phyloP scores from a whole-genome alignment of 2,888 invertebrate genomes.

The Sarcophaga subvicina region DNA sequence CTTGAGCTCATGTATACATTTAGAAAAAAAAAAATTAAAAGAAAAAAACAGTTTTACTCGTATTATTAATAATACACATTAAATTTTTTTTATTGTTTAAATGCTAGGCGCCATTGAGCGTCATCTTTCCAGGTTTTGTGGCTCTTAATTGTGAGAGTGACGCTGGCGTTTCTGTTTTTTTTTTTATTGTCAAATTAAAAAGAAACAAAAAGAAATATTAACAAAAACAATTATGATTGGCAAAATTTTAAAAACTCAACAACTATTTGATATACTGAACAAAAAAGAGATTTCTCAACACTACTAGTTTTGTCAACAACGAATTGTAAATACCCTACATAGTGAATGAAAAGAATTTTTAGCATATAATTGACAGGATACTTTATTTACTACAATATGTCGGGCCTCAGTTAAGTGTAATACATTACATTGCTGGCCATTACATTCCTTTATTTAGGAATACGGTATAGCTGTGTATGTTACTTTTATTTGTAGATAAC shows the following conservation, averaged over 20 bases:
- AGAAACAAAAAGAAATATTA: not conserved
- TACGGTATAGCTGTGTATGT: too few relatives aligned
- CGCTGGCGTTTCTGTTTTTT: slow-evolving; percentile 36
- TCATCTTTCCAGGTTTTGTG: slow-evolving; percentile 65
- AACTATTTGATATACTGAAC: not conserved
- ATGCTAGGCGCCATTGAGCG: slow-evolving; percentile 63
- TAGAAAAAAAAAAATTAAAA: too few relatives aligned
- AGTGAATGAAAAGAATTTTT: too few relatives aligned
- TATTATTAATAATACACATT: not conserved
- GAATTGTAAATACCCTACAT: not conserved
- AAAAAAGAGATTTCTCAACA: too few relatives aligned
- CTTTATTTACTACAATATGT: too few relatives aligned
- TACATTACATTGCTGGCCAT: too few relatives aligned
- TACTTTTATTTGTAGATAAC: too few relatives aligned
- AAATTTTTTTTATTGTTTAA: slow-evolving; percentile 36
- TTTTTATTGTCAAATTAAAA: not conserved
- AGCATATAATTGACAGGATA: too few relatives aligned
- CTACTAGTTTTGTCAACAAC: not conserved
- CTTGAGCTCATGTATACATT: not conserved
- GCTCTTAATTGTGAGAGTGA: slow-evolving; percentile 48
- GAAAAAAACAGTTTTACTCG: not conserved
- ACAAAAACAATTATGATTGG: slow-evolving; percentile 4
- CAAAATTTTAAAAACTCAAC: slow-evolving; percentile 1
- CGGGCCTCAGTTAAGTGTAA: too few relatives aligned
- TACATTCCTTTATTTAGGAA: too few relatives aligned